phyloP scores from a whole-genome alignment of 2,888 invertebrate species.

The Argyresthia goedartella region DNA sequence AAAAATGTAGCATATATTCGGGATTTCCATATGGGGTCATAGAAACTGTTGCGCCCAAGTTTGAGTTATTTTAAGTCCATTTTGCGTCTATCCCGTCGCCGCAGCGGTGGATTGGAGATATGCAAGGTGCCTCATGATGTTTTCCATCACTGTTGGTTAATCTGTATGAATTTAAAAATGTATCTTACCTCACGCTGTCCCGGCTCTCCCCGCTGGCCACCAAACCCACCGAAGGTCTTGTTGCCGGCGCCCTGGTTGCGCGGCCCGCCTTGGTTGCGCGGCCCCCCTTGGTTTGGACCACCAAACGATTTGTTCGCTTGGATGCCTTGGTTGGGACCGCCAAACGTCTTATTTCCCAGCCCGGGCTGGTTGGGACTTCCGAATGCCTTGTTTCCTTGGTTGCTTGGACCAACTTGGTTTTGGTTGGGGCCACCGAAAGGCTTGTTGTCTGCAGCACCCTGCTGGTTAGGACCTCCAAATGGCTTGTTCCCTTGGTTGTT shows the following conservation, averaged over 20 bases:
- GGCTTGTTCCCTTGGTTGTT: background rate
- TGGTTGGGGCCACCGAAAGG: background rate
- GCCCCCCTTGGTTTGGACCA: slow-evolving; percentile 7
- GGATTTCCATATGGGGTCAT: no score
- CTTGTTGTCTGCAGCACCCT: background rate
- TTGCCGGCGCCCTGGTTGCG: slow-evolving; percentile 28
- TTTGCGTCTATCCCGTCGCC: no score
- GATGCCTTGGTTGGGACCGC: slow-evolving; percentile 23
- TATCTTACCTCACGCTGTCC: slow-evolving; percentile 43
- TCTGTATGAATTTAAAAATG: no score
- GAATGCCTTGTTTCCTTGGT: background rate
- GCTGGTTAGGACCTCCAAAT: background rate
- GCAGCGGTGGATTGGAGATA: no score
- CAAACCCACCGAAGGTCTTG: slow-evolving; percentile 11
- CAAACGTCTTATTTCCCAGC: background rate
- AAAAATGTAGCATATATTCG: background rate
- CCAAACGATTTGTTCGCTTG: slow-evolving; percentile 19
- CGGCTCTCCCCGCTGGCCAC: slow-evolving; percentile 28
- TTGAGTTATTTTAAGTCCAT: no score
- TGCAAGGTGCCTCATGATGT: no score
- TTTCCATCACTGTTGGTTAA: no score
- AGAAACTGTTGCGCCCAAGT: no score
- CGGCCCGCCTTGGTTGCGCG: slow-evolving; percentile 4
- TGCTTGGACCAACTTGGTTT: background rate
- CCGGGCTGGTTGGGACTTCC: background rate